Evolutionary conservation across 2,888 invertebrate genomes (phyloP).

Genomic region (Noctua comes): DNA sequence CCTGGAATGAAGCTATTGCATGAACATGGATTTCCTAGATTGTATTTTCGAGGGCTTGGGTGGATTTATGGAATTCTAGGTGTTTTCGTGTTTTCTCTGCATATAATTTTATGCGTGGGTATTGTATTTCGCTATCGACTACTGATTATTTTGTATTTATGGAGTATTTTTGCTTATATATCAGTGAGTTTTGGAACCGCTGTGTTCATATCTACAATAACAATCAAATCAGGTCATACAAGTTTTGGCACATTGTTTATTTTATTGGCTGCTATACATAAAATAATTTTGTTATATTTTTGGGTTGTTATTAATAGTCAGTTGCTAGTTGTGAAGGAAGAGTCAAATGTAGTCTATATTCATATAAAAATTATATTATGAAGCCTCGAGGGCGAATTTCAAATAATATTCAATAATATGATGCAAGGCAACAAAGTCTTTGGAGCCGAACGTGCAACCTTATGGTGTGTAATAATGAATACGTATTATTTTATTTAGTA

Average conservation of each 20-base stretch:
- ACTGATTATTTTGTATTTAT: slow-evolving; percentile 64
- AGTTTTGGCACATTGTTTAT: slow-evolving; percentile 64
- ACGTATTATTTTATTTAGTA: background rate
- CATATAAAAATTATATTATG: slow-evolving; percentile 68
- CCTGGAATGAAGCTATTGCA: slow-evolving; percentile 52
- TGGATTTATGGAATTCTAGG: slow-evolving; percentile 63
- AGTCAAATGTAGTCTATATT: slow-evolving; percentile 69
- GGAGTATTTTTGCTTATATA: slow-evolving; percentile 64
- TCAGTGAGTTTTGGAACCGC: slow-evolving; percentile 58
- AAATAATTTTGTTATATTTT: slow-evolving; percentile 67
- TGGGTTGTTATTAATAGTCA: slow-evolving; percentile 72
- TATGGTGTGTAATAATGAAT: background rate
- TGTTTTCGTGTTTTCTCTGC: slow-evolving; percentile 60
- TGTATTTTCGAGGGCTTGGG: slow-evolving; percentile 51
- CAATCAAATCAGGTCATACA: slow-evolving; percentile 48
- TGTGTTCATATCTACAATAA: slow-evolving; percentile 61
- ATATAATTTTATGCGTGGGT: slow-evolving; percentile 65
- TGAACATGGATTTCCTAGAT: slow-evolving; percentile 61
- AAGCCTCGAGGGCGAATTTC: slow-evolving; percentile 15
- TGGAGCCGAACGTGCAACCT: background rate
- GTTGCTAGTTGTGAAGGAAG: slow-evolving; percentile 58
- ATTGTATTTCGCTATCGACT: slow-evolving; percentile 43
- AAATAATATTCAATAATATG: background rate
- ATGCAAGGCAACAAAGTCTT: background rate
- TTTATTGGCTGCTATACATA: slow-evolving; percentile 54